Conservation (phyloP, 2,888 invertebrate species). For the Caenorhabditis sp. region DNA sequence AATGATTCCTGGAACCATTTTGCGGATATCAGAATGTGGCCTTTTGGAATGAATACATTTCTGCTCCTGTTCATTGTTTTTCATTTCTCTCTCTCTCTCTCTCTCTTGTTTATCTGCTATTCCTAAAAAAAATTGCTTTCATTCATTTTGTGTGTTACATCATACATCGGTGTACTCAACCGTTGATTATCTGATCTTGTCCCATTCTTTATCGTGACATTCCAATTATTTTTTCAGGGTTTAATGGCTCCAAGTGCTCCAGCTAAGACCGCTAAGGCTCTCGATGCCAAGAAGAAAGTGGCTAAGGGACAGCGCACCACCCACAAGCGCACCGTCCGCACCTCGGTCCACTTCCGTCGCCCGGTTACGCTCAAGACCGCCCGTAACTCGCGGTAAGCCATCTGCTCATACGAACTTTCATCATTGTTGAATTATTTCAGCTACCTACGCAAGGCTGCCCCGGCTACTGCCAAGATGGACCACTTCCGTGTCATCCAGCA, state of each 20-base stretch:
- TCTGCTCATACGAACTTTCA: background rate
- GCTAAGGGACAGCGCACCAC: constrained; percentile 71
- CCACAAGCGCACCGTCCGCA: constrained; percentile 85
- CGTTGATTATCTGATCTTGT: constrained; percentile 10
- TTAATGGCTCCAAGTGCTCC: constrained; percentile 50
- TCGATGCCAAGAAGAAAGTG: constrained; percentile 78
- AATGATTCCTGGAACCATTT: constrained; percentile 66
- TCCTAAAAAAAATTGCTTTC: background rate
- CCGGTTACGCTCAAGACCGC: constrained; percentile 93
- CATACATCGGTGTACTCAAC: constrained; percentile 11
- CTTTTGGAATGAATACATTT: constrained; percentile 79
- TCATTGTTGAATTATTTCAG: constrained; percentile 79
- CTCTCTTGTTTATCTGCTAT: background rate
- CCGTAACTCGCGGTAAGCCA: constrained; percentile 87
- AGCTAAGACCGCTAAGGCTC: constrained; percentile 75
- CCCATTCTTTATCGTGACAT: background rate
- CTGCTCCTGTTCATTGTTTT: constrained; percentile 71
- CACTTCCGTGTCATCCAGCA: constrained; percentile 96
- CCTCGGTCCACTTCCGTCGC: constrained; percentile 93
- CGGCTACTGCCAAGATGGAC: constrained; percentile 87
- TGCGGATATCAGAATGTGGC: constrained; percentile 64
- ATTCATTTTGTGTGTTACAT: constrained; percentile 8
- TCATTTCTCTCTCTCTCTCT: constrained; percentile 19
- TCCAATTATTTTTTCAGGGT: constrained; percentile 22
- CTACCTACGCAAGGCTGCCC: constrained; percentile 94